These are phyloP conservation scores for Polydrusus pterygomalis DNA, from an alignment of 2,888 invertebrate species.

Conservation along the genomic window DNA sequence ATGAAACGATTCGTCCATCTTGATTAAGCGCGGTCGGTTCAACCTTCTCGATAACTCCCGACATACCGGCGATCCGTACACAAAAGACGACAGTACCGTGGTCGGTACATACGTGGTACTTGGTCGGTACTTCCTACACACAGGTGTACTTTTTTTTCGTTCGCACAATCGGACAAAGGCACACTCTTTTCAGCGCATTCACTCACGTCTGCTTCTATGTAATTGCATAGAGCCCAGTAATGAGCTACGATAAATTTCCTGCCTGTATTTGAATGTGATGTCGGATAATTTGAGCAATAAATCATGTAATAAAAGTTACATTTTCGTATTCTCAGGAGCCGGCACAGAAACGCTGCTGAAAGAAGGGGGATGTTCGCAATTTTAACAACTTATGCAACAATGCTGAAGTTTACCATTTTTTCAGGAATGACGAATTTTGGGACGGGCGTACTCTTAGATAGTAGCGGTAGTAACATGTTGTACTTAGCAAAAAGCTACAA, in stretches of 20 bases:
- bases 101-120: slow-evolving; percentile 29
- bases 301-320: slow-evolving; percentile 47
- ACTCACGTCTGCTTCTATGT: slow-evolving; percentile 56
- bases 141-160: slow-evolving; percentile 48
- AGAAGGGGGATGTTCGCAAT: no score
- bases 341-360: not conserved
- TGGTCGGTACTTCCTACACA: slow-evolving; percentile 47
- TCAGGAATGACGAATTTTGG: no score
- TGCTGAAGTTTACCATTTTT: no score
- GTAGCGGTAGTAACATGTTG: no score
- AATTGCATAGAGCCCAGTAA: slow-evolving; percentile 56
- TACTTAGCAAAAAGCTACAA: no score
- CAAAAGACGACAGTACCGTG: slow-evolving; percentile 18
- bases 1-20: no score
- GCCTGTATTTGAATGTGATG: slow-evolving; percentile 51
- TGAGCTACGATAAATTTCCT: slow-evolving; percentile 54
- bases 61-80: not conserved
- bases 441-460: no score
- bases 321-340: slow-evolving; percentile 18
- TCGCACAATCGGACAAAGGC: slow-evolving; percentile 52
- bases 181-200: slow-evolving; percentile 55
- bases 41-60: no score
- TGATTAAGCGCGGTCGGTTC: no score
- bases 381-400: no score
- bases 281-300: slow-evolving; percentile 50